Percentiles rank a stretch among this genome's conserved stretches.
Conservation (phyloP, 2,888 invertebrate genomes). For the Chydorus sphaericus region DNA sequence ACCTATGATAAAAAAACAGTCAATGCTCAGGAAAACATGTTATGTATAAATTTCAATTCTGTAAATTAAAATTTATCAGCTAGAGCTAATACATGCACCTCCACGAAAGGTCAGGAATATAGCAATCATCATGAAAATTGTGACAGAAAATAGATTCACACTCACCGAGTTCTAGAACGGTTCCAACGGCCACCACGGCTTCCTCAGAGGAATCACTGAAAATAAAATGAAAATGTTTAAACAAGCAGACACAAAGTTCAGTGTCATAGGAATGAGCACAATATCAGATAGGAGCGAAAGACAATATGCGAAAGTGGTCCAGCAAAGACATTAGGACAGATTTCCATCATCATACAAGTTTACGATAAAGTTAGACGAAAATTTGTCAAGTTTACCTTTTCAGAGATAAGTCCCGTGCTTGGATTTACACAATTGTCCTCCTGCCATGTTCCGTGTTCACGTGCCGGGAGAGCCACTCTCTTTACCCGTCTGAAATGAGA, state of each 20-base stretch:
- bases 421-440: too few relatives aligned
- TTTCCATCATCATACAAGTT: neutral
- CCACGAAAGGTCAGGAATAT: constrained; percentile 12
- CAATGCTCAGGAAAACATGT: neutral
- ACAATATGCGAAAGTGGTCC: constrained; percentile 6
- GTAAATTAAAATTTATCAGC: constrained; percentile 3
- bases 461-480: too few relatives aligned
- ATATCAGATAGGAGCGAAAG: neutral
- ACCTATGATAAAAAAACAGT: neutral
- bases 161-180: constrained; percentile 46
- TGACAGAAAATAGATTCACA: constrained; percentile 28
- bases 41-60: neutral
- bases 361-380: neutral
- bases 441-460: too few relatives aligned
- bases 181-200: constrained; percentile 43
- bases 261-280: too few relatives aligned
- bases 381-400: too few relatives aligned
- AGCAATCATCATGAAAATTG: constrained; percentile 25
- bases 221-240: constrained; percentile 95
- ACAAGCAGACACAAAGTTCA: too few relatives aligned
- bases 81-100: constrained; percentile 15
- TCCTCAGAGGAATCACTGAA: constrained; percentile 77
- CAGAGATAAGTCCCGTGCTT: too few relatives aligned
- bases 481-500: too few relatives aligned
- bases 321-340: constrained; percentile 38